Evolutionary conservation across 1,140 invertebrate species (phyloP).

Genomic region (Cardiocondyla obscurior): DNA sequence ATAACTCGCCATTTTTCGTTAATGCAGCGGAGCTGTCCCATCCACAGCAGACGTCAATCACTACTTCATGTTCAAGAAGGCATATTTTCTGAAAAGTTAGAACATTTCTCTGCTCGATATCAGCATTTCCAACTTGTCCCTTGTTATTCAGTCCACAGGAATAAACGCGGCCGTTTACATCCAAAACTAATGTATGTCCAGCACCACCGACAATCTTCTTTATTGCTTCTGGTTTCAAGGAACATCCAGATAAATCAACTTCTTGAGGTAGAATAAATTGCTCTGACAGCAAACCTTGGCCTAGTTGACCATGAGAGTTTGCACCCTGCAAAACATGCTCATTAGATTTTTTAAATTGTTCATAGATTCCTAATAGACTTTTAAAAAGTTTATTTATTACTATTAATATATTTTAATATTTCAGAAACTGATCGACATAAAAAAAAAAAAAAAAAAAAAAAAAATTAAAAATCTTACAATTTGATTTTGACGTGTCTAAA

Average conservation of each 20-base stretch:
- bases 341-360: neutral
- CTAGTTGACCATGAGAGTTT: slow-evolving; percentile 93
- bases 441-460: too few species aligned
- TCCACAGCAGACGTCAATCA: slow-evolving; percentile 87
- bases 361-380: neutral
- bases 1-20: slow-evolving; percentile 86
- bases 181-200: slow-evolving; percentile 89
- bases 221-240: slow-evolving; percentile 83
- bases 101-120: slow-evolving; percentile 47
- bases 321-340: slow-evolving; percentile 86
- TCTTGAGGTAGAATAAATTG: slow-evolving; percentile 86
- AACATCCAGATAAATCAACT: slow-evolving; percentile 78
- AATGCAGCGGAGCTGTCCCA: slow-evolving; percentile 90
- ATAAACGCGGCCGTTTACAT: slow-evolving; percentile 88
- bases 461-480: too few species aligned
- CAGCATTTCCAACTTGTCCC: slow-evolving; percentile 89
- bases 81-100: slow-evolving; percentile 63
- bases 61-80: slow-evolving; percentile 79
- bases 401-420: too few species aligned
- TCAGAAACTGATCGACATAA: too few species aligned
- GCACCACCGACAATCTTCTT: slow-evolving; percentile 89
- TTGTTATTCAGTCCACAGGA: slow-evolving; percentile 95
- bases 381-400: too few species aligned
- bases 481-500: too few species aligned
- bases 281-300: slow-evolving; percentile 88